Conservation (phyloP, 2,888 invertebrate species). For the Troides helena region DNA sequence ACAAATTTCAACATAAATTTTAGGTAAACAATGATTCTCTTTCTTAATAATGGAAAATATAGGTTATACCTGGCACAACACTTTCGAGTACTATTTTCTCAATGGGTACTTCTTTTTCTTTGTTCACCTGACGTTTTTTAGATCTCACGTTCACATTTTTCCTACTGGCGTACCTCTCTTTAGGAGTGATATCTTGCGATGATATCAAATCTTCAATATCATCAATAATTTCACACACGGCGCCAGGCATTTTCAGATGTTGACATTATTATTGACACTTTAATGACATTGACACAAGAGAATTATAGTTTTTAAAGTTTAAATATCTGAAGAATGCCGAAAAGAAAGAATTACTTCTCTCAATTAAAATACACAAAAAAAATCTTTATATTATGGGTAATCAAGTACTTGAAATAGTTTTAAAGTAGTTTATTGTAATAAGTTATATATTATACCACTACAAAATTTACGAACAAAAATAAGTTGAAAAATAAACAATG, state of each 20-base stretch:
- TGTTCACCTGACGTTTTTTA: constrained; percentile 64
- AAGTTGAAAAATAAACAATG: too few species aligned
- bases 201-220: constrained; percentile 93
- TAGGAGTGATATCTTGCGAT: constrained; percentile 88
- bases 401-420: too few species aligned
- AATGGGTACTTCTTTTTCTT: constrained; percentile 49
- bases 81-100: constrained; percentile 79
- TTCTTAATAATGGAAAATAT: constrained; percentile 3
- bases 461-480: background rate
- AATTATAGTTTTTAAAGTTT: background rate
- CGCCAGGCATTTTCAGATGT: constrained; percentile 73
- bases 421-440: too few species aligned
- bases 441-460: too few species aligned
- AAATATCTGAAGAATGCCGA: background rate
- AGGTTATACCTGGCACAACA: constrained; percentile 80
- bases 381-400: too few species aligned
- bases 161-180: constrained; percentile 86
- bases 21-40: too few species aligned
- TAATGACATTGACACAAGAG: background rate
- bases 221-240: constrained; percentile 85
- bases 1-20: too few species aligned
- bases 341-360: too few species aligned
- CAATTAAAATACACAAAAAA: too few species aligned
- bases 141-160: constrained; percentile 85
- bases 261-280: constrained; percentile 19